Conservation (phyloP, 2,797 vertebrate genomes). For the Serranus cabrilla region DNA sequence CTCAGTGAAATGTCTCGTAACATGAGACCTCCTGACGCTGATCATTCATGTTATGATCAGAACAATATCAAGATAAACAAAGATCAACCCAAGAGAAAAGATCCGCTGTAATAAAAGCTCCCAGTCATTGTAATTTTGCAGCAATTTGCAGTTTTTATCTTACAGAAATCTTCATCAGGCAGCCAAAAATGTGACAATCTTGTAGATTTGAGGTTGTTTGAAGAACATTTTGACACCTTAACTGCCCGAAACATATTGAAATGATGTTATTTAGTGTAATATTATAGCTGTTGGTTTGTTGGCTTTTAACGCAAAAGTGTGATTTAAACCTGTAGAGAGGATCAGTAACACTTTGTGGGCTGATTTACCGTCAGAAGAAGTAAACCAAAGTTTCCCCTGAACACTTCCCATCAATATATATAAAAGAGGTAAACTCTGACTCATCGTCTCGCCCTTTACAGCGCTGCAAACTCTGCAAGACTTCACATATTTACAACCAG, state of each 20-base stretch:
- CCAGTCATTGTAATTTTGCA: no score
- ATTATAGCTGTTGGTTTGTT: background rate
- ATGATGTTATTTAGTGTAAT: background rate
- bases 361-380: background rate
- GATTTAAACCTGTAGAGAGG: background rate
- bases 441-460: background rate
- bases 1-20: no score
- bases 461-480: constrained; percentile 40
- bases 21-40: no score
- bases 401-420: accelerated
- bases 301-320: background rate
- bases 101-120: no score
- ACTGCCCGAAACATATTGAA: background rate
- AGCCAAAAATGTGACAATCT: no score
- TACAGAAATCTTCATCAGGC: no score
- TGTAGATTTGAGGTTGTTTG: no score
- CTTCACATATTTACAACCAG: constrained; percentile 8
- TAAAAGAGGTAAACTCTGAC: constrained; percentile 19
- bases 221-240: no score
- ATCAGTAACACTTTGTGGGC: background rate
- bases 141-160: no score
- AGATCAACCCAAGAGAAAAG: no score
- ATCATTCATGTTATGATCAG: no score
- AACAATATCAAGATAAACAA: no score
- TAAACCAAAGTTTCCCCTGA: background rate